These are phyloP conservation scores for Catharus minimus DNA, from an alignment of 2,113 vertebrate genomes.

Conservation along the genomic window DNA sequence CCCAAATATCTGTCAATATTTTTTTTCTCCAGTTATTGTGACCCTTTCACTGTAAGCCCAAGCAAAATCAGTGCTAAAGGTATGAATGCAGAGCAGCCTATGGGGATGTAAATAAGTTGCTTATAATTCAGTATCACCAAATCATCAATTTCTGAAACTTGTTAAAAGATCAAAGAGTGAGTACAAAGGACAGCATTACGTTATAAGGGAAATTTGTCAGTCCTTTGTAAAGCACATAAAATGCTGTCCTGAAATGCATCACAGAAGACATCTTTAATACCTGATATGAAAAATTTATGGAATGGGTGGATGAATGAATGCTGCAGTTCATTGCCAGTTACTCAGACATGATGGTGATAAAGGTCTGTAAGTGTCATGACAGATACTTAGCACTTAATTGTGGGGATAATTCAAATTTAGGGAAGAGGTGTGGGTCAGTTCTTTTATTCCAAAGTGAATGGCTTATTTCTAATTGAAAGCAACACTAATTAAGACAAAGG, in stretches of 20 bases:
- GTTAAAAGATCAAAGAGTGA: neutral
- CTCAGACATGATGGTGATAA: constrained; percentile 19
- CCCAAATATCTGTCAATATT: neutral
- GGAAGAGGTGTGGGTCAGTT: constrained; percentile 28
- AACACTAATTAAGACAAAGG: constrained; percentile 55
- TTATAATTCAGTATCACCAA: neutral
- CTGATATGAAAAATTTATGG: constrained; percentile 52
- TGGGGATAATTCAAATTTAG: constrained; percentile 45
- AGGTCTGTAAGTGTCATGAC: constrained; percentile 22
- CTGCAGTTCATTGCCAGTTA: neutral
- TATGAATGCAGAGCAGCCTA: neutral
- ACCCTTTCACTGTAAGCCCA: neutral
- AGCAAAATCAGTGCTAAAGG: neutral
- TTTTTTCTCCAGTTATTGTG: neutral
- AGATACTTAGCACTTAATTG: constrained; percentile 37
- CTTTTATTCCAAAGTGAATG: constrained; percentile 11
- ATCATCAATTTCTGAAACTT: neutral
- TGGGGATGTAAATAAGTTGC: neutral
- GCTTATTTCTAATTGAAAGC: constrained; percentile 48
- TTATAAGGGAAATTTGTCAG: constrained; percentile 16
- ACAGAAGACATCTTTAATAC: constrained; percentile 42
- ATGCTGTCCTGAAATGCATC: constrained; percentile 36
- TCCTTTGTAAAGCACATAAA: constrained; percentile 2
- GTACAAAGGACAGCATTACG: neutral
- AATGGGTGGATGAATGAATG: constrained; percentile 26